phyloP scores from a whole-genome alignment of 2,797 vertebrate species.

The Gymnothorax javanicus region DNA sequence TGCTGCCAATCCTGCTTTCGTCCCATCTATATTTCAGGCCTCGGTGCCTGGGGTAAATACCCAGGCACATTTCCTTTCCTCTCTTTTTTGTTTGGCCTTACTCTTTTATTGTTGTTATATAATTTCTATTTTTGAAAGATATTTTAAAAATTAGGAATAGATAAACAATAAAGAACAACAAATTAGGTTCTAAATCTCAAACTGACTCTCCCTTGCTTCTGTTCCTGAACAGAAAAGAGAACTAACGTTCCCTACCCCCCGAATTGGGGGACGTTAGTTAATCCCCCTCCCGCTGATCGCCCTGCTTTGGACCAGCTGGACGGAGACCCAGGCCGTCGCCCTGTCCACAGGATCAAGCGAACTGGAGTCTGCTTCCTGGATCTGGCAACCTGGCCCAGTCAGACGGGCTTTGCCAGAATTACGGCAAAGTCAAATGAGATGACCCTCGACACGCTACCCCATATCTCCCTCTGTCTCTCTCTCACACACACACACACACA shows the following conservation, averaged over 20 bases:
- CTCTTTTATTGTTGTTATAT: too few species aligned
- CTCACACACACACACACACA: not conserved
- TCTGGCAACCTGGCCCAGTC: constrained; percentile 32
- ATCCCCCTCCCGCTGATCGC: constrained; percentile 80
- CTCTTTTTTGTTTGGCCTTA: not conserved
- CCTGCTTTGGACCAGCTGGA: constrained; percentile 76
- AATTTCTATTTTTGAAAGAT: too few species aligned
- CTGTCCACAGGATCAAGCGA: constrained; percentile 46
- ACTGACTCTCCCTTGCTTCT: constrained; percentile 59
- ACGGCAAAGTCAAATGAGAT: constrained; percentile 51
- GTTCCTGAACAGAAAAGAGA: constrained; percentile 58
- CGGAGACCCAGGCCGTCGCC: constrained; percentile 72
- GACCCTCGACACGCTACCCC: constrained; percentile 56
- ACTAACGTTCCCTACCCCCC: constrained; percentile 73
- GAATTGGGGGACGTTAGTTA: constrained; percentile 85
- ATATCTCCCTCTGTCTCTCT: too few species aligned
- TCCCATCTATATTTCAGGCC: constrained; percentile 57
- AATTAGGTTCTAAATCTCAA: constrained; percentile 58
- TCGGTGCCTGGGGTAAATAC: constrained; percentile 40
- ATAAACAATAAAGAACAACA: too few species aligned
- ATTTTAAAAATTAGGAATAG: too few species aligned
- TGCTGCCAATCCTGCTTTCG: constrained; percentile 57
- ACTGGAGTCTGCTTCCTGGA: constrained; percentile 23
- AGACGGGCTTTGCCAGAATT: constrained; percentile 38
- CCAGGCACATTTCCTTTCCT: constrained; percentile 53